Base-by-base conservation (phyloP, 1,140 invertebrate species). In the Drosophila trapezifrons region DNA sequence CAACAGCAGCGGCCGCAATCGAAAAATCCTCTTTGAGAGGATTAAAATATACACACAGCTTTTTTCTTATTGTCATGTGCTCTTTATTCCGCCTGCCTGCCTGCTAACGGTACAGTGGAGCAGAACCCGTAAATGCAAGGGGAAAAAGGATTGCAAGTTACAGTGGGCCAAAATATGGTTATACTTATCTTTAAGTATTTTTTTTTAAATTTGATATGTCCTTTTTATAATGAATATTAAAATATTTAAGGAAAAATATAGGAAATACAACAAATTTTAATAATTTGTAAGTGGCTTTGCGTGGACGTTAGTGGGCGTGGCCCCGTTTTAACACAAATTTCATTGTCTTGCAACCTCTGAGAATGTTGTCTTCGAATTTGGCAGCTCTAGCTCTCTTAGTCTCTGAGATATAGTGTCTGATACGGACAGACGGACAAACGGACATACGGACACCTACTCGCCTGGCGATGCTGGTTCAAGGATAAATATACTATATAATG, bases 1-100 rank as follows among this genome's bases (percentile, higher is more conserved):
- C 63, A 81, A 22, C 71, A 71, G 52, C 40, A 37, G 62, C 64
- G 56, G 71, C 71, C 52, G 80, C 76, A 83, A 75, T 79, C 71
- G 69, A 90, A 87, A 90, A 91, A 91, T 91, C 89, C 89, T 91
- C 89, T 91, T 91, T 91, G 89, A 90, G 83, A 91, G 89, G 89
- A 91, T 91, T 91, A 91, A 91, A 78, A 87, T 80, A 82, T 78
- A 76, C 71, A 84, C 56, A 80, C 60, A 78, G 73, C 74, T 80
- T 80, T 66, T 78, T 78, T 75, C 74, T 54, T 56, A 60, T 69
- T 76, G 63, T 69, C 58, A 51, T 72, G 42, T 63, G 76, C 66
- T 70, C 85, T 82, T 87, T 87, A 37, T 54, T 6, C 32, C 51
- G 83, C 64, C 58, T 59, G 75, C 76, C 76, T 83, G 66, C 32